Evolutionary conservation across 2,797 vertebrate genomes (phyloP).

Genomic region (Hemitrygon akajei): DNA sequence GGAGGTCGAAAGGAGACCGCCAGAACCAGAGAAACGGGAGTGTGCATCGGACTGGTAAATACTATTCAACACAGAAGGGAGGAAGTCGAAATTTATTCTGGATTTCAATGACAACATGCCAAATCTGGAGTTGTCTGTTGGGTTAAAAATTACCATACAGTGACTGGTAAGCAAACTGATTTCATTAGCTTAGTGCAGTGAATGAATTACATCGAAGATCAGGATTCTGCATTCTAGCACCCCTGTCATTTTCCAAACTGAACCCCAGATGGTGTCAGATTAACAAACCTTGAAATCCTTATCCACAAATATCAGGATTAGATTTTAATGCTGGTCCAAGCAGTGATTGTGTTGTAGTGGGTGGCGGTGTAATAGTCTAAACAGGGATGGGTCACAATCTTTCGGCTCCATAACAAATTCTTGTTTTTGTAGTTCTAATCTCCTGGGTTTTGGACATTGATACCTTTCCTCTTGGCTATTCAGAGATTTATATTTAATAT

Average conservation of each 20-base stretch:
- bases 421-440: not conserved
- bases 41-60: slow-evolving; percentile 77
- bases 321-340: not conserved
- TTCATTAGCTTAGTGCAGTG: not conserved
- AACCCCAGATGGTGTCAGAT: not conserved
- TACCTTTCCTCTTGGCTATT: not conserved
- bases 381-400: too few relatives aligned
- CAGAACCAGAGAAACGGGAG: slow-evolving; percentile 76
- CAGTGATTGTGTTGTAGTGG: not conserved
- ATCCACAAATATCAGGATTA: not conserved
- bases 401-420: too few relatives aligned
- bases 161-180: not conserved
- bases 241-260: not conserved
- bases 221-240: not conserved
- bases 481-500: not conserved
- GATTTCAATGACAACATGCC: slow-evolving; percentile 42
- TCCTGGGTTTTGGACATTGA: not conserved
- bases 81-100: slow-evolving; percentile 67
- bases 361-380: not conserved
- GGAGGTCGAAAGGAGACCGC: slow-evolving; percentile 75
- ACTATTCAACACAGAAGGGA: slow-evolving; percentile 46
- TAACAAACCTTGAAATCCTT: not conserved
- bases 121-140: not conserved
- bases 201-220: not conserved
- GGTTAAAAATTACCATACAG: slow-evolving; percentile 19